Base-by-base conservation (phyloP, 2,797 vertebrate species). In the Peromyscus eremicus region DNA sequence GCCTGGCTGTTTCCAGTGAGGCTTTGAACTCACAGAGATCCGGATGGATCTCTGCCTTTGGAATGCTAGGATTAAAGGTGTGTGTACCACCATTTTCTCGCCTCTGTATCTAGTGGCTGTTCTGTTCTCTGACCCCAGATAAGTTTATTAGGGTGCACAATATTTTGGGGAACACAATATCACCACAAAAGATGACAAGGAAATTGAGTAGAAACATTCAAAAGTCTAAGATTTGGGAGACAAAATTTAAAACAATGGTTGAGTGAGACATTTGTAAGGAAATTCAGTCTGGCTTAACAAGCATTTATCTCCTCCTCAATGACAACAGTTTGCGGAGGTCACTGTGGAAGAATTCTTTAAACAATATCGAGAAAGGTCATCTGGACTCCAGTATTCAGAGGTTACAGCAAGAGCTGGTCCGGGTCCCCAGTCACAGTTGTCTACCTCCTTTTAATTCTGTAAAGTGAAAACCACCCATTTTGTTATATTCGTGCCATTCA, bases 191-290 rank as follows among this genome's bases (percentile, higher is more conserved):
- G 46, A 13, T 55, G 55, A 71, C 6, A 49, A n/a, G 27, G 8
- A 55, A 55, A 55, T 27, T 71, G 55, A 55, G 23, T 37, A 55
- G n/a, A 37, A 70, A 70, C 17, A 71, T 32, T 43, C 14, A 60
- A 60, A 75, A 21, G 2, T 19, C 17, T 75, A 43, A 75, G 16
- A 5, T 23, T 43, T 43, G 9, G 7, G 5, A 71, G 14, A 87
- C 70, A 68, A 88, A 87, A 92, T 57, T 37, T 55, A 75, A 92
- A 84, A 57, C 5, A 10, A 80, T 43, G 94, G 96, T 55, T 2
- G 80, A 89, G 71, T n/a, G 64, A 77, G 49, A 96, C 3, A 89
- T 76, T 81, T 66, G 92, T 64, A 34, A 79, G 52, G n/a, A 32
- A 43, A 32, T 64, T 86, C 25, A 70, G 81, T 9, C 68, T 37